Percentiles rank a stretch among this genome's conserved stretches.
These are phyloP conservation scores for Oreocharis arfaki DNA, from an alignment of 2,113 vertebrate species.

Conservation along the genomic window DNA sequence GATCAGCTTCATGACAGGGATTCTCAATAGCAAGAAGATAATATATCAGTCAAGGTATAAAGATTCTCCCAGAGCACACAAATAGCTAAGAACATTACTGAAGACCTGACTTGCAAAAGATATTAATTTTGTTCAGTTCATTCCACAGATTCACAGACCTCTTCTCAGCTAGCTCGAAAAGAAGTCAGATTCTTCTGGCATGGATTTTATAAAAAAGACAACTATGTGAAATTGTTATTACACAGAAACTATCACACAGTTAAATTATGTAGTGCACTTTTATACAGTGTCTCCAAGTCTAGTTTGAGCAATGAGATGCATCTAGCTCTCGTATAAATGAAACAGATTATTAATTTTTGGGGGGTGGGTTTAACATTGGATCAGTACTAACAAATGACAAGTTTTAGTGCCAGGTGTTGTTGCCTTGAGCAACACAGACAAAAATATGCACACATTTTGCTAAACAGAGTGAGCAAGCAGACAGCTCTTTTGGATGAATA, in stretches of 20 bases:
- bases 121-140: neutral
- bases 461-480: neutral
- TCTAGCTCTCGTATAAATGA: neutral
- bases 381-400: neutral
- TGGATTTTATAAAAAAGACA: neutral
- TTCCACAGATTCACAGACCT: neutral
- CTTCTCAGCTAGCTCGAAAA: neutral
- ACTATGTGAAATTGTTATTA: accelerated
- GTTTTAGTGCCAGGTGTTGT: neutral
- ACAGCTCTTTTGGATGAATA: neutral
- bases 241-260: neutral
- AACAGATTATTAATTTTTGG: neutral
- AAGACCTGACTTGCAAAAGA: neutral
- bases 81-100: neutral
- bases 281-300: neutral
- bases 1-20: neutral
- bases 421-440: neutral
- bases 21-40: neutral
- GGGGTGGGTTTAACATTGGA: neutral
- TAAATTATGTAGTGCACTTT: neutral
- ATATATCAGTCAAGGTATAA: neutral
- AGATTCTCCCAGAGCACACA: neutral
- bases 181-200: neutral
- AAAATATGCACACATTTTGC: neutral
- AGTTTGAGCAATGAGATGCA: neutral